Conservation (phyloP, 2,113 vertebrate species). For the Bubo bubo region DNA sequence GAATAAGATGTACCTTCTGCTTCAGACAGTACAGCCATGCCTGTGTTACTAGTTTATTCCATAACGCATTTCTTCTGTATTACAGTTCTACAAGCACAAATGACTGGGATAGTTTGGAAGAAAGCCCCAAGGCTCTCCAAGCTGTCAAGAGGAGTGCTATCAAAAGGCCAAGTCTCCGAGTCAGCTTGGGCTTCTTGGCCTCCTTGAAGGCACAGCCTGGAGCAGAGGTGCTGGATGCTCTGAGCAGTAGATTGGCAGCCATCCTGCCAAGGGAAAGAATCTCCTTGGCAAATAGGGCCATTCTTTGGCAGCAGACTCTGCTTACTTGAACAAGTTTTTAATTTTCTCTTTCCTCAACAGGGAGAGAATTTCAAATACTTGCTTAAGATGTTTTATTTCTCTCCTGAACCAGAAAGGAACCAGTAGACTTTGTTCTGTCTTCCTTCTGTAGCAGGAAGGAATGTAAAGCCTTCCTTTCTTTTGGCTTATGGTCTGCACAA, state of each 20-base stretch:
- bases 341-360: background rate
- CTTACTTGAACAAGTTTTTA: background rate
- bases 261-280: background rate
- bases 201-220: background rate
- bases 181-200: background rate
- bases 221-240: background rate
- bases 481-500: background rate
- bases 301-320: background rate
- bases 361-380: background rate
- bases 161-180: background rate
- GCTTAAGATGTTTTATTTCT: background rate
- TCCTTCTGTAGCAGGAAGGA: background rate
- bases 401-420: background rate
- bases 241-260: background rate
- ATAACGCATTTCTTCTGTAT: background rate
- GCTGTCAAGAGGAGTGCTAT: background rate
- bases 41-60: background rate
- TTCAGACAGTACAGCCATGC: background rate
- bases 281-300: background rate
- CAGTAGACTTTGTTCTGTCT: background rate
- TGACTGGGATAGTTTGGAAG: background rate
- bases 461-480: background rate
- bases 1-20: background rate
- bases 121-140: background rate
- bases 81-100: background rate